Percentiles rank a stretch among this genome's conserved stretches.
phyloP scores from a whole-genome alignment of 1,140 invertebrate genomes.

The Cydia splendana region DNA sequence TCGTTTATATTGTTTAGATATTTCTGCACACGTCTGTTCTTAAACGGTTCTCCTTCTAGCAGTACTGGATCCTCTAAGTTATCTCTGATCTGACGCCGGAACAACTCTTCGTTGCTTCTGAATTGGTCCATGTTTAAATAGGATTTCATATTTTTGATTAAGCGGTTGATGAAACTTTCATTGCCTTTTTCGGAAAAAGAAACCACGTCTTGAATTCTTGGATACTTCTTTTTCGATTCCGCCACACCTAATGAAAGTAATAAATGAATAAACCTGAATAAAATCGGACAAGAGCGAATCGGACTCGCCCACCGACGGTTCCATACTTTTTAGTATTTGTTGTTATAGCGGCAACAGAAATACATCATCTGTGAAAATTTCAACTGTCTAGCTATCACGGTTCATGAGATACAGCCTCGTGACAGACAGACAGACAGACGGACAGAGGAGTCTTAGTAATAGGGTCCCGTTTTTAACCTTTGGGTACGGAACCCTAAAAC shows the following conservation, averaged over 20 bases:
- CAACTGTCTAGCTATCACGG: no score
- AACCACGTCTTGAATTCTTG: neutral
- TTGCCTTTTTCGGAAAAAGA: neutral
- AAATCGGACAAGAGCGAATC: neutral
- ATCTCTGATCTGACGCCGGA: neutral
- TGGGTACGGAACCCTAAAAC: neutral
- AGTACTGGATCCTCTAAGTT: neutral
- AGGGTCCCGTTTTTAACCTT: no score
- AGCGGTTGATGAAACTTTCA: neutral
- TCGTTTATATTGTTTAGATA: no score
- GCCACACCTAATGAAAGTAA: neutral
- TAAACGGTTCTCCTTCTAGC: neutral
- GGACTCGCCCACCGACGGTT: neutral
- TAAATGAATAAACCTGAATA: neutral
- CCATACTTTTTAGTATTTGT: no score
- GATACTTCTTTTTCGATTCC: neutral
- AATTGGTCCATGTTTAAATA: neutral
- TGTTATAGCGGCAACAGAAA: no score
- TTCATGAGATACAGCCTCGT: no score
- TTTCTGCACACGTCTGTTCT: neutral
- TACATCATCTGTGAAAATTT: no score
- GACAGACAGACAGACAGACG: no score
- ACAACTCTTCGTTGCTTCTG: neutral
- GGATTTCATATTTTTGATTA: neutral
- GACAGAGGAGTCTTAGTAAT: no score